These are phyloP conservation scores for Apostichopus leukothele DNA, from an alignment of 53 echinoderm and acorn worm species.

Conservation along the genomic window DNA sequence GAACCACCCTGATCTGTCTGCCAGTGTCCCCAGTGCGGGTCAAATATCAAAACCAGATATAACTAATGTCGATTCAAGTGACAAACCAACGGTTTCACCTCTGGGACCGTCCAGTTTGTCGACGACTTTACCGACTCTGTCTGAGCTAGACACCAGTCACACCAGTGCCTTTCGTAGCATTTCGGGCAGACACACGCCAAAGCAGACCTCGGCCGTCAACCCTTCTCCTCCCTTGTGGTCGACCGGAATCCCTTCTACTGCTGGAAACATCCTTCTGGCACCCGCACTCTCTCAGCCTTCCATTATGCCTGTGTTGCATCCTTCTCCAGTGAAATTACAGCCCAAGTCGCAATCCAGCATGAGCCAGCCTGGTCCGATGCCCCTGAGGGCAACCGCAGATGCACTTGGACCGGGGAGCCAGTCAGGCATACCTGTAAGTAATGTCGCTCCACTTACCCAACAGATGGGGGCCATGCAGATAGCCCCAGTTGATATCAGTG, in stretches of 20 bases:
- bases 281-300: conserved; percentile 58
- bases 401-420: conserved; percentile 37
- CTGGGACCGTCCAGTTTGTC: conserved; percentile 11
- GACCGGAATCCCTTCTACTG: conserved; percentile 76
- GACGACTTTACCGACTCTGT: not conserved
- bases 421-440: conserved; percentile 34
- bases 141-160: conserved; percentile 49
- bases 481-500: conserved; percentile 31
- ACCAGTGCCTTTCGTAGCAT: conserved; percentile 76
- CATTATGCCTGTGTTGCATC: conserved; percentile 40
- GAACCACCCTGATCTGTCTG: conserved; percentile 39
- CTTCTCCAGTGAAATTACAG: conserved; percentile 28
- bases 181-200: conserved; percentile 52
- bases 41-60: conserved; percentile 41
- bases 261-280: conserved; percentile 87
- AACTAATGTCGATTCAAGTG: conserved; percentile 1
- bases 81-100: not conserved
- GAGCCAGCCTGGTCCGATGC: not conserved
- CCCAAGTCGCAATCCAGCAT: conserved; percentile 27
- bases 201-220: conserved; percentile 62
- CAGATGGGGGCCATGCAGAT: conserved; percentile 55
- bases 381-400: conserved; percentile 11
- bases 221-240: conserved; percentile 98
- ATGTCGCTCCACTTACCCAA: conserved; percentile 58
- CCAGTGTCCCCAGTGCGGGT: not conserved